Base-by-base conservation (phyloP, 2,797 vertebrate genomes). In the Neosalanx taihuensis region DNA sequence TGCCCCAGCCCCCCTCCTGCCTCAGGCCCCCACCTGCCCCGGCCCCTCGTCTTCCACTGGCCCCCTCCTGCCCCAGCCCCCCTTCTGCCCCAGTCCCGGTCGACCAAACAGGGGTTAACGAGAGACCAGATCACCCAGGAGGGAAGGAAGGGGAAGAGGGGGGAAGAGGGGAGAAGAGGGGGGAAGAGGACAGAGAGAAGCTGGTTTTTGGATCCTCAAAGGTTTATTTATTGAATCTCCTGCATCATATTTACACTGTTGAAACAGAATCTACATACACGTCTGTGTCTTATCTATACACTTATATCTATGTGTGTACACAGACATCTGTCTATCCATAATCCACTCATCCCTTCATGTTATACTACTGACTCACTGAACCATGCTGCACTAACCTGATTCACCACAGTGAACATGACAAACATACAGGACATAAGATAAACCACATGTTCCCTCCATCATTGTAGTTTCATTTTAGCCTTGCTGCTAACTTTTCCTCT, bases 41-140 rank as follows among this genome's bases (percentile, higher is more conserved):
- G 79, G 85, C 85, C 86, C 79, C 83, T 26, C 23, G 23, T 26
- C 23, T 26, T 26, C 23, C 23, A 26, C 23, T 1, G 85, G 84
- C 86, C 79, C 83, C 86, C 78, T 80, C 74, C 84, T 78, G 67
- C 74, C 77, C 72, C 72, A 77, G 71, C 80, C 78, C 83, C 81
- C 80, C 85, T 80, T 84, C 82, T 82, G 86, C 81, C 77, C 78
- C 37, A 35, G 29, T 4, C 29, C 17, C 29, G 2, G 13, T 41
- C 46, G 37, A 59, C 7, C 13, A 35, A 35, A 6, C 37, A 35
- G 35, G 35, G 35, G 35, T 35, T 61, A 46, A 59, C 35, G 57
- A 35, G 60, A 56, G 29, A 33, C 72, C 49, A n/a, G 29, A 58
- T 26, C 35, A 35, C 35, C 35, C 18, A 57, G 64, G 29, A 59